These are phyloP conservation scores for Hemicordylus capensis DNA, from an alignment of 2,113 vertebrate species.

Conservation along the genomic window DNA sequence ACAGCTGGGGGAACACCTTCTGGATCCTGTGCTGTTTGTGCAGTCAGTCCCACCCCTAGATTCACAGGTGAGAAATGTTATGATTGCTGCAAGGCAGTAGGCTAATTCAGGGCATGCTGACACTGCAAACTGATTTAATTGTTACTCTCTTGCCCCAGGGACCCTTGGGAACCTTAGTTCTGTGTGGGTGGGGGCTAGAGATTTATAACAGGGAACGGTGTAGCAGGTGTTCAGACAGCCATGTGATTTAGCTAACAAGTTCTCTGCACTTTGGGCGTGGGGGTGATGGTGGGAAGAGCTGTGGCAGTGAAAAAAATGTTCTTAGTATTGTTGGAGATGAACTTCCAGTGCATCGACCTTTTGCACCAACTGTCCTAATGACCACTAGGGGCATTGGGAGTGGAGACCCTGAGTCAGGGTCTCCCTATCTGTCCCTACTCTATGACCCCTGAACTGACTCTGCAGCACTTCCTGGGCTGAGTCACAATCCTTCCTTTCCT, in stretches of 20 bases:
- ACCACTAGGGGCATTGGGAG: too few relatives aligned
- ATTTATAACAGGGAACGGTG: background rate
- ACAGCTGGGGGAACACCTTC: background rate
- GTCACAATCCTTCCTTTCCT: too few relatives aligned
- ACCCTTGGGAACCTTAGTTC: background rate
- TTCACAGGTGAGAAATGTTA: background rate
- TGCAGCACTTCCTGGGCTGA: too few relatives aligned
- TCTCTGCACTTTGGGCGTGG: background rate
- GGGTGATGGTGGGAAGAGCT: too few relatives aligned
- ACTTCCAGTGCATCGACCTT: too few relatives aligned
- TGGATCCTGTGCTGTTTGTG: background rate
- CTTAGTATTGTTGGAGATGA: too few relatives aligned
- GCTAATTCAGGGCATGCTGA: background rate
- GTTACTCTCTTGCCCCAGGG: background rate
- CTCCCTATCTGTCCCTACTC: too few relatives aligned
- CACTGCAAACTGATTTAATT: too few relatives aligned
- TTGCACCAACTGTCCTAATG: too few relatives aligned
- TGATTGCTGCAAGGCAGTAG: background rate
- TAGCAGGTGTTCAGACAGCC: background rate
- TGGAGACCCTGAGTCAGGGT: too few relatives aligned
- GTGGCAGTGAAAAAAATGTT: background rate
- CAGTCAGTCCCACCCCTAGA: background rate
- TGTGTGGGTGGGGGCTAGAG: background rate
- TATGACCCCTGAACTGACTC: too few relatives aligned
- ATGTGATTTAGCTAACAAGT: background rate